phyloP scores from a whole-genome alignment of 2,888 invertebrate genomes.

The Blastobasis lacticolella region DNA sequence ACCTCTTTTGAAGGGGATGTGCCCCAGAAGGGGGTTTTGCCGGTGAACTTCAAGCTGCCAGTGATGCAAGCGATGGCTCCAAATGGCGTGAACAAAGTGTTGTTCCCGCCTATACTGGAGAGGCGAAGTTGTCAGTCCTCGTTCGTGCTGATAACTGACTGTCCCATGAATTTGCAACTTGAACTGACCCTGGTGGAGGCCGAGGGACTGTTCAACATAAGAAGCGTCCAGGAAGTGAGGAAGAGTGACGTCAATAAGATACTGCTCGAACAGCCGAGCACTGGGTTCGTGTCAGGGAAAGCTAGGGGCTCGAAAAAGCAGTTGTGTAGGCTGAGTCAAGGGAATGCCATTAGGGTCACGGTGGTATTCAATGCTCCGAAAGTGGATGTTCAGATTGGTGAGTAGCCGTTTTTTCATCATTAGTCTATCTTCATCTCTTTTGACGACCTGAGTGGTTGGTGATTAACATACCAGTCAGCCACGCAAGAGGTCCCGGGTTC shows the following conservation, averaged over 20 bases:
- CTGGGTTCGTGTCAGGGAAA: slow-evolving; percentile 35
- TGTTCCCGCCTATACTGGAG: slow-evolving; percentile 44
- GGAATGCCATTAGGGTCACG: slow-evolving; percentile 52
- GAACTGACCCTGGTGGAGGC: slow-evolving; percentile 43
- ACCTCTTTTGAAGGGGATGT: slow-evolving; percentile 43
- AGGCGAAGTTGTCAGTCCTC: slow-evolving; percentile 34
- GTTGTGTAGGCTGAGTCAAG: slow-evolving; percentile 48
- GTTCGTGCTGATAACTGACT: slow-evolving; percentile 55
- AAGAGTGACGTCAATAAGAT: slow-evolving; percentile 53
- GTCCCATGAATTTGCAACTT: slow-evolving; percentile 48
- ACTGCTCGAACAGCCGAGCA: slow-evolving; percentile 37
- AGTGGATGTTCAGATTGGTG: slow-evolving; percentile 37
- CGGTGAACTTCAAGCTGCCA: slow-evolving; percentile 49
- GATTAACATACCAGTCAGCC: too few relatives aligned
- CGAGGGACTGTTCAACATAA: slow-evolving; percentile 45
- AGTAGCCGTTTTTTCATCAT: slow-evolving; percentile 14
- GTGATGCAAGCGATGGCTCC: slow-evolving; percentile 52
- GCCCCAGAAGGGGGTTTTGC: slow-evolving; percentile 36
- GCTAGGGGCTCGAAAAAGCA: slow-evolving; percentile 34
- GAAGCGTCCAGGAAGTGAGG: slow-evolving; percentile 52
- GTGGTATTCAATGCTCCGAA: slow-evolving; percentile 49
- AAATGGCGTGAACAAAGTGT: slow-evolving; percentile 50
- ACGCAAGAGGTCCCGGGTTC: too few relatives aligned
- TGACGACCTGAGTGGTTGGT: too few relatives aligned
- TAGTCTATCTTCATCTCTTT: too few relatives aligned